These are phyloP conservation scores for Probaryconus sp. DNA, from an alignment of 1,140 invertebrate genomes.

Conservation along the genomic window DNA sequence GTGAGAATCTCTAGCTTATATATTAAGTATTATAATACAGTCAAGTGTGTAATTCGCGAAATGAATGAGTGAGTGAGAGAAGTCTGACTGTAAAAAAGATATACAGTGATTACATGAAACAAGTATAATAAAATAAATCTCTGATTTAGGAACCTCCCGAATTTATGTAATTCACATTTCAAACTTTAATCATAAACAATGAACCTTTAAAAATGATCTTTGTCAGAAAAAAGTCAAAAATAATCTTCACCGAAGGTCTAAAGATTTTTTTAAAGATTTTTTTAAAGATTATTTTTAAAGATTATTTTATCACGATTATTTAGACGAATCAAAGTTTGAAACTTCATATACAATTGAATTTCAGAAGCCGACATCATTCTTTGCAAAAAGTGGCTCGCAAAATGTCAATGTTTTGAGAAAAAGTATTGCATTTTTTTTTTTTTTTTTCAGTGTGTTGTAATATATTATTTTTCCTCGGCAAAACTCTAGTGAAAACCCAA, in stretches of 20 bases:
- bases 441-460: constrained; percentile 6
- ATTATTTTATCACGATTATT: too few species aligned
- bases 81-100: constrained; percentile 20
- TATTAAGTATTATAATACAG: constrained; percentile 73
- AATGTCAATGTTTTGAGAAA: constrained; percentile 18
- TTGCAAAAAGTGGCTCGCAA: constrained; percentile 32
- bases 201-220: too few species aligned
- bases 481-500: constrained; percentile 62
- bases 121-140: constrained; percentile 33
- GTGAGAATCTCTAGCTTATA: constrained; percentile 57
- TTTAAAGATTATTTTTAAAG: too few species aligned
- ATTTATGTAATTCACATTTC: too few species aligned
- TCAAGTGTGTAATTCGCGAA: constrained; percentile 57
- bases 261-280: too few species aligned
- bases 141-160: constrained; percentile 23
- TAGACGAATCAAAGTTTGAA: too few species aligned
- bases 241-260: too few species aligned
- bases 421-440: constrained; percentile 25
- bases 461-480: constrained; percentile 49
- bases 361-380: constrained; percentile 49
- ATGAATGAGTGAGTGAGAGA: constrained; percentile 54
- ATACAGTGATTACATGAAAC: neutral
- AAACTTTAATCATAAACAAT: too few species aligned
- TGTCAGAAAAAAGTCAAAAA: too few species aligned
- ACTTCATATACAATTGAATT: too few species aligned